phyloP scores from a whole-genome alignment of 2,888 invertebrate species.

The Ochlodes sylvanus region DNA sequence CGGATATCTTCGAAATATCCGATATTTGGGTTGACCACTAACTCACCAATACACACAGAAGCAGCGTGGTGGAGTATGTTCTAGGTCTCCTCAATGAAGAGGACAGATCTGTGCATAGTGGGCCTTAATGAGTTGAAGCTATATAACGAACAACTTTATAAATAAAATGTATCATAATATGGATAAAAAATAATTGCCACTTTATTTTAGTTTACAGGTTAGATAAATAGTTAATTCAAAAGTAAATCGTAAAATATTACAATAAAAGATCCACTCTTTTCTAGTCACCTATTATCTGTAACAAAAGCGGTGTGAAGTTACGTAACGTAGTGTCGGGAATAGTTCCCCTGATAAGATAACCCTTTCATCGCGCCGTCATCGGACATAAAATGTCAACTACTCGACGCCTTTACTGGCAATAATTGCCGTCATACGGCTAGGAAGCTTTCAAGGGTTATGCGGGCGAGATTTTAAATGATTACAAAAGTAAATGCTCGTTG shows the following conservation, averaged over 20 bases:
- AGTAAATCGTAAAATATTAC: too few species aligned
- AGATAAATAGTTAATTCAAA: too few species aligned
- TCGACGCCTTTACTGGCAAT: conserved; percentile 13
- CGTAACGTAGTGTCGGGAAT: conserved; percentile 21
- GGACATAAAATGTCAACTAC: conserved; percentile 17
- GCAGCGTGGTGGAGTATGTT: too few species aligned
- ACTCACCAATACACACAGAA: too few species aligned
- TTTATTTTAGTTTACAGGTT: not conserved
- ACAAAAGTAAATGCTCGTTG: not conserved
- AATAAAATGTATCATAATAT: too few species aligned
- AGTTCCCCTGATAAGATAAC: conserved; percentile 32
- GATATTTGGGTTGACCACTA: too few species aligned
- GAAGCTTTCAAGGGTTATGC: not conserved
- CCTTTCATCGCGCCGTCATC: conserved; percentile 28
- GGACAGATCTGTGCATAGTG: too few species aligned
- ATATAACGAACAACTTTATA: too few species aligned
- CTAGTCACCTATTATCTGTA: conserved; percentile 1
- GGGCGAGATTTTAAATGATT: not conserved
- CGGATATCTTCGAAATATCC: too few species aligned
- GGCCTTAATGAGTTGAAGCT: too few species aligned
- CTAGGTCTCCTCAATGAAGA: too few species aligned
- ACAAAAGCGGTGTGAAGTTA: conserved; percentile 14
- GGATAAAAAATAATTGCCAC: too few species aligned
- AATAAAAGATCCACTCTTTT: not conserved
- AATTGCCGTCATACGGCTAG: not conserved